Evolutionary conservation across 2,888 invertebrate genomes (phyloP).

Genomic region (Oegoconia quadripuncta): DNA sequence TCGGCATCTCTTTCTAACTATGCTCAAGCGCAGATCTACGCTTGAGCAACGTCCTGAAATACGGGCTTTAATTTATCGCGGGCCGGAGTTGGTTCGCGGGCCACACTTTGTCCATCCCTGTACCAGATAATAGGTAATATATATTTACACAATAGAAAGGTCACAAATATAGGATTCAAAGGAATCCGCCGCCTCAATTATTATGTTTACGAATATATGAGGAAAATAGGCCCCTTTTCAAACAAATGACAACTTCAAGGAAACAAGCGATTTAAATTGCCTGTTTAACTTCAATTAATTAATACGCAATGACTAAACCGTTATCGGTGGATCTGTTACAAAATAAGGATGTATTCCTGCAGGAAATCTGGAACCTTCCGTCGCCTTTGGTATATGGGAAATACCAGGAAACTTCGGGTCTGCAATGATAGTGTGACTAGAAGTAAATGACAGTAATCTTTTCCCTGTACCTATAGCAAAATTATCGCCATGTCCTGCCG

Average conservation of each 20-base stretch:
- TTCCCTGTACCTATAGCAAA: not conserved
- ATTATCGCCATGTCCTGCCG: not conserved
- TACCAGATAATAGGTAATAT: no score
- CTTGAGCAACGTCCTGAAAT: no score
- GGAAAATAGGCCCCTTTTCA: not conserved
- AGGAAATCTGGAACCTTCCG: not conserved
- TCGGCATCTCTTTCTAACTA: no score
- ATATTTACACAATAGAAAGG: no score
- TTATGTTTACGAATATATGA: no score
- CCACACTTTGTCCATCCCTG: no score
- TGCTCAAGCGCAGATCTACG: no score
- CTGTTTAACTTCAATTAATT: not conserved
- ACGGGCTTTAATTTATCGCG: no score
- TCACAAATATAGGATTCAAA: no score
- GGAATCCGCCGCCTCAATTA: no score
- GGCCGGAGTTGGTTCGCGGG: no score
- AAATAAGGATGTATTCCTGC: not conserved
- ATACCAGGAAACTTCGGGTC: constrained; percentile 1
- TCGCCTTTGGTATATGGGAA: not conserved
- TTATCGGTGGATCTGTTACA: not conserved
- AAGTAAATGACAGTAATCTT: not conserved
- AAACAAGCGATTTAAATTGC: not conserved
- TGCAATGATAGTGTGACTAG: not conserved
- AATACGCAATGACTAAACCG: not conserved
- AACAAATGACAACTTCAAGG: not conserved